phyloP scores from a whole-genome alignment of 2,113 vertebrate genomes.

The Anarhynchus alexandrinus region DNA sequence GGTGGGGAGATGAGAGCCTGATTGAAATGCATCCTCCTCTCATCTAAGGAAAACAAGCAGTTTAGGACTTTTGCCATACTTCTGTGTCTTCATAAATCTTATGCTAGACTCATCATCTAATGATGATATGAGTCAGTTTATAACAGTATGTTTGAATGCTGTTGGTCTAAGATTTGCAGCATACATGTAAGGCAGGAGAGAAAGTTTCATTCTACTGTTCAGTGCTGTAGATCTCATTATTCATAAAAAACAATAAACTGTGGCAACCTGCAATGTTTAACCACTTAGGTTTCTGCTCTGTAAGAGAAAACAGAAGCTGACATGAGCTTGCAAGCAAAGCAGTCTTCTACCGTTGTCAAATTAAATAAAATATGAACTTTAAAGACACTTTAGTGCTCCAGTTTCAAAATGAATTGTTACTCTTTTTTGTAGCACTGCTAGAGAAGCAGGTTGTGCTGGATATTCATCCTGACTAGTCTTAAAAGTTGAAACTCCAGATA shows the following conservation, averaged over 20 bases:
- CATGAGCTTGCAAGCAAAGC: conserved; percentile 33
- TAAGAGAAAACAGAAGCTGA: conserved; percentile 33
- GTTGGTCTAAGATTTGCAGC: not conserved
- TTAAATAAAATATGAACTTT: conserved; percentile 53
- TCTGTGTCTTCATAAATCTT: not conserved
- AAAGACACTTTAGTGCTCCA: not conserved
- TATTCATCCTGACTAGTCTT: not conserved
- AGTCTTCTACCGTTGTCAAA: conserved; percentile 25
- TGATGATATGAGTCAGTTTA: not conserved
- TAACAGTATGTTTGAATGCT: not conserved
- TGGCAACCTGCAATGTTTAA: not conserved
- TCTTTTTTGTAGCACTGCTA: not conserved
- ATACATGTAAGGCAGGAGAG: not conserved
- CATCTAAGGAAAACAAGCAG: not conserved
- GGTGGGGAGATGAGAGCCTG: not conserved
- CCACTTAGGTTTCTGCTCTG: not conserved
- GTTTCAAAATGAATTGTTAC: not conserved
- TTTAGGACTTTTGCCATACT: not conserved
- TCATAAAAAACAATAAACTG: not conserved
- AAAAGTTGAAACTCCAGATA: not conserved
- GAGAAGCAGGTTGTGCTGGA: not conserved
- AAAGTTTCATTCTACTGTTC: not conserved
- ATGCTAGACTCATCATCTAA: not conserved
- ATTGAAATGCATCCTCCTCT: not conserved
- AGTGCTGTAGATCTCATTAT: not conserved